Evolutionary conservation across 2,888 invertebrate species (phyloP).

Genomic region (Shargacucullia verbasci): DNA sequence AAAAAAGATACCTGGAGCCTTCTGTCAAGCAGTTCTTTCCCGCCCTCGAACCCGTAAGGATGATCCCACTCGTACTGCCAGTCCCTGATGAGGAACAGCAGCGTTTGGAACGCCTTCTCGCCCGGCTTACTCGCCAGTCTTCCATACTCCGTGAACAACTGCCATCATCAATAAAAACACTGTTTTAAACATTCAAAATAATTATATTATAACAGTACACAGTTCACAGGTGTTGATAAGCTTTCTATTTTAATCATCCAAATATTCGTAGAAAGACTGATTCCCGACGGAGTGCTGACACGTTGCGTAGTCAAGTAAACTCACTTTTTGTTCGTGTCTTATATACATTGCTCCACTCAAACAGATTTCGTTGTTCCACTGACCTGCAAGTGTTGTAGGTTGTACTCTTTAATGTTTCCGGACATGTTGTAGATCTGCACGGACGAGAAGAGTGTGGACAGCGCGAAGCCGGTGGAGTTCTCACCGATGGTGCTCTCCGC

Average conservation of each 20-base stretch:
- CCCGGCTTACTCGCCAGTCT: slow-evolving; percentile 92
- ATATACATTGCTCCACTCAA: too few relatives aligned
- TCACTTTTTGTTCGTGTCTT: too few relatives aligned
- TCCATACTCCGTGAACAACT: slow-evolving; percentile 99
- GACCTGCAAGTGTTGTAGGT: slow-evolving; percentile 97
- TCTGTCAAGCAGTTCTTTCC: slow-evolving; percentile 94
- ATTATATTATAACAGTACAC: too few relatives aligned
- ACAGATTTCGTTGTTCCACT: neutral
- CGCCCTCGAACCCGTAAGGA: slow-evolving; percentile 96
- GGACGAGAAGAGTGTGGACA: slow-evolving; percentile 98
- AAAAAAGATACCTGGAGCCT: slow-evolving; percentile 94
- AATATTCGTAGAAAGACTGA: too few relatives aligned
- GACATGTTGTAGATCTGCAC: slow-evolving; percentile 98
- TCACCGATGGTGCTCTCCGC: slow-evolving; percentile 98
- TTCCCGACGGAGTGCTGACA: too few relatives aligned
- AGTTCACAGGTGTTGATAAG: too few relatives aligned
- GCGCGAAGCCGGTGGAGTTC: slow-evolving; percentile 92
- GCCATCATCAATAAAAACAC: slow-evolving; percentile 3
- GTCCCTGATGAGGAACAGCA: slow-evolving; percentile 96
- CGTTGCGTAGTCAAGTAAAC: too few relatives aligned
- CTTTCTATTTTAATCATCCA: too few relatives aligned
- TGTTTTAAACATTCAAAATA: too few relatives aligned
- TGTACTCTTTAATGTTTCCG: slow-evolving; percentile 98
- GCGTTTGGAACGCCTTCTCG: slow-evolving; percentile 95
- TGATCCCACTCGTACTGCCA: slow-evolving; percentile 99